These are phyloP conservation scores for Herminia tarsipennalis DNA, from an alignment of 2,888 invertebrate species.

Conservation along the genomic window DNA sequence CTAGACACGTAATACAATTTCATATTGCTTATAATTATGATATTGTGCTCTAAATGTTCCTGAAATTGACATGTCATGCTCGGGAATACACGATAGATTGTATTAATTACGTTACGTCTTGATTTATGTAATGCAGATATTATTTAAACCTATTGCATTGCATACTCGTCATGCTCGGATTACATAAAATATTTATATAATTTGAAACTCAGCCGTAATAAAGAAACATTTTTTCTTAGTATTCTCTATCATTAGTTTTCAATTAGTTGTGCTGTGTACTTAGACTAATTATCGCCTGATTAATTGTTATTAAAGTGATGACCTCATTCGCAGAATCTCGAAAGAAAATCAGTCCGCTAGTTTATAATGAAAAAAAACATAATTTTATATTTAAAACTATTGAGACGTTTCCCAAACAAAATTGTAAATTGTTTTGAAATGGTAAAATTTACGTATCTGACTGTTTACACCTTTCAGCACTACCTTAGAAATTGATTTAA, in stretches of 20 bases:
- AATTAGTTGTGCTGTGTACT: constrained; percentile 84
- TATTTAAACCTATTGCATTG: no score
- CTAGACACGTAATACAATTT: no score
- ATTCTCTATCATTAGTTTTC: constrained; percentile 78
- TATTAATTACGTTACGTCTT: no score
- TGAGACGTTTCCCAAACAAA: constrained; percentile 57
- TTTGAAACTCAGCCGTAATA: constrained; percentile 56
- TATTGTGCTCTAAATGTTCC: no score
- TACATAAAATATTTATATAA: constrained; percentile 15
- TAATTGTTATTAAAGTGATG: constrained; percentile 52
- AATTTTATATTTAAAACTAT: constrained; percentile 67
- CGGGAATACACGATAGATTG: no score
- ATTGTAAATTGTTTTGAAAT: constrained; percentile 15
- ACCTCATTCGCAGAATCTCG: constrained; percentile 77
- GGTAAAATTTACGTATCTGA: not conserved
- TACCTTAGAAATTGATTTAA: not conserved
- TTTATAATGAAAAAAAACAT: constrained; percentile 62
- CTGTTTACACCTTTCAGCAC: not conserved
- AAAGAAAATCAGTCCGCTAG: constrained; percentile 80
- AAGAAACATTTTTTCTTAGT: constrained; percentile 68
- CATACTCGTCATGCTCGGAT: not conserved
- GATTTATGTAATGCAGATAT: no score
- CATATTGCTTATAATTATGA: no score
- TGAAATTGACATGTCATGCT: no score
- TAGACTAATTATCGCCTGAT: constrained; percentile 64